Base-by-base conservation (phyloP, 2,113 vertebrate genomes). In the Oncorhynchus clarkii region DNA sequence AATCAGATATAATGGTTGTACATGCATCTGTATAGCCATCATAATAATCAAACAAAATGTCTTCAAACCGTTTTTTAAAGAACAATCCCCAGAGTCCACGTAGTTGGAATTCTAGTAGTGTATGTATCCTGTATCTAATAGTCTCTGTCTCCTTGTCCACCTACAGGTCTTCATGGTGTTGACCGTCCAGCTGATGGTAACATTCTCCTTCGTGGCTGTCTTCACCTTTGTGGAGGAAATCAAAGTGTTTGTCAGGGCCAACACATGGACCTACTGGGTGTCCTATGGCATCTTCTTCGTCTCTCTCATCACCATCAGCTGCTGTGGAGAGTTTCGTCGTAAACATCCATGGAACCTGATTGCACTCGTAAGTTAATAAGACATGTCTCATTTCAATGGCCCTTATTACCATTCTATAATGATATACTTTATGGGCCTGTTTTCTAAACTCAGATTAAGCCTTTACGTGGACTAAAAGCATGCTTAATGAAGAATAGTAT, bases 311-410 rank as follows among this genome's bases (percentile, higher is more conserved):
- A 92, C 93, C 14, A 96, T 98, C 84, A 98, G 96, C 93, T 99
- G 97, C 92, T 98, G 97, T 31, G 96, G 96, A 26, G 96, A 98
- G 0, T 96, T 98, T 86, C 94, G 96, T 31, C 93, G 97, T 78
- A 96, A 96, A 74, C 95, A 98, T 83, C 97, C 97, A 67, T 98
- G 97, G 96, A 99, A 99, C 86, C 87, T 99, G 18, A 79, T 99
- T 14, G 96, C 97, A 1, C 89, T 99, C 94, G 97, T 98, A 89
- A 73, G 85, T 88, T 99, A 95, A 97, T 98, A 89, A 73, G 83
- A 73, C 71, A 65, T 6, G 2, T 18, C 34, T 20, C 18, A 5
- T 27, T 67, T 29, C 16, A 29, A 67, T 22, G n/a, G 51, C 12
- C 3, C 1, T 45, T 11, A 14, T 54, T 54, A 5, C 51, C 3